A percentile compares a stretch with the other conserved stretches of the same genome.
Evolutionary conservation across 92 coral and sea anemone species (phyloP).

Genomic region (Epizoanthus illoricatus): DNA sequence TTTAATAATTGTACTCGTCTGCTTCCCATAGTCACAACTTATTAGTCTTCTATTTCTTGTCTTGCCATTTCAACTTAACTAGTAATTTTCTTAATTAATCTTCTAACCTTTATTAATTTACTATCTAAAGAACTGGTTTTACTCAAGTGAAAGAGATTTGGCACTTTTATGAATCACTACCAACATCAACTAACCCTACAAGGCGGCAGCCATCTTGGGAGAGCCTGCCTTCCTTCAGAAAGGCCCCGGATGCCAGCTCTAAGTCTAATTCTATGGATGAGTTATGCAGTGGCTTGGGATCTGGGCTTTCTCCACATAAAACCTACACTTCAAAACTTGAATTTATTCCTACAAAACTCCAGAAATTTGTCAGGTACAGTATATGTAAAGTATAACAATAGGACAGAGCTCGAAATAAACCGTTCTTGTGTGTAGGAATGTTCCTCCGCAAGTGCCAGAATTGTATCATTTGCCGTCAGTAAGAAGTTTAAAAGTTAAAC

Average conservation of each 20-base stretch:
- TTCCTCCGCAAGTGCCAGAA: too few species aligned
- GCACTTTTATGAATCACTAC: slow-evolving; percentile 69
- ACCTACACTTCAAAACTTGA: slow-evolving; percentile 38
- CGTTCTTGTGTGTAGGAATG: background rate
- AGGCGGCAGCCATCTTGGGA: slow-evolving; percentile 32
- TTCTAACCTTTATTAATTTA: slow-evolving; percentile 26
- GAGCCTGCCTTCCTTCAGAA: slow-evolving; percentile 8
- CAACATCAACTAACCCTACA: slow-evolving; percentile 20
- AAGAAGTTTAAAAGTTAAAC: too few species aligned
- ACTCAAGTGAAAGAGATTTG: slow-evolving; percentile 75
- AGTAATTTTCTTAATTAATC: background rate
- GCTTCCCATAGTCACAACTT: too few species aligned
- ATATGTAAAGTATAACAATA: background rate
- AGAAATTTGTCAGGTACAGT: slow-evolving; percentile 52
- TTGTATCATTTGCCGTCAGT: too few species aligned
- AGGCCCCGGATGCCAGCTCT: slow-evolving; percentile 20
- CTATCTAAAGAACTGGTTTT: slow-evolving; percentile 57
- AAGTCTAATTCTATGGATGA: slow-evolving; percentile 16
- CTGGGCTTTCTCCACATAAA: slow-evolving; percentile 22
- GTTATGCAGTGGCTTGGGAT: slow-evolving; percentile 14
- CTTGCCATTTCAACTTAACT: background rate
- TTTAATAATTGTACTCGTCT: too few species aligned
- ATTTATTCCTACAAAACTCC: slow-evolving; percentile 29
- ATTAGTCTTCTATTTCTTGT: background rate
- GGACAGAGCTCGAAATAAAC: background rate